phyloP scores from a whole-genome alignment of 2,888 invertebrate species.

The Alcis repandata region DNA sequence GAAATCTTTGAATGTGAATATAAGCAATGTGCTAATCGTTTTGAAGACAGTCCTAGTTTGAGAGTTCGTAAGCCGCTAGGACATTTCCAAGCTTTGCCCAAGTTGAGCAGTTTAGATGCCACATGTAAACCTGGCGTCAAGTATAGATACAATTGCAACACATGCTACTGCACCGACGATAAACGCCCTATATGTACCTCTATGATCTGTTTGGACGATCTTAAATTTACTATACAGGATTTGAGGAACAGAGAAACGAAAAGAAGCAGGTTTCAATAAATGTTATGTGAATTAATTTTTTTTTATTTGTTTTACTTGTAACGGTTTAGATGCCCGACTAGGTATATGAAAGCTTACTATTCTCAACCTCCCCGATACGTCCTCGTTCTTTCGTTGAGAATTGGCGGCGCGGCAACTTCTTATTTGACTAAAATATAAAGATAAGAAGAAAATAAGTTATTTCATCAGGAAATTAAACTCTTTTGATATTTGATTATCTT shows the following conservation, averaged over 20 bases:
- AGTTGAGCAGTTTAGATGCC: slow-evolving; percentile 43
- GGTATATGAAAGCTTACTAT: no score
- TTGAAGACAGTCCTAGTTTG: neutral
- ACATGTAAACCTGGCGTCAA: slow-evolving; percentile 57
- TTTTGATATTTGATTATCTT: no score
- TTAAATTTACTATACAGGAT: slow-evolving; percentile 44
- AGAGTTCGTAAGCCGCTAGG: neutral
- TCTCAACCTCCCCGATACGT: no score
- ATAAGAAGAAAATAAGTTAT: no score
- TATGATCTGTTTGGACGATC: slow-evolving; percentile 62
- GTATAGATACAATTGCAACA: slow-evolving; percentile 64
- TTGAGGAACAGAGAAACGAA: slow-evolving; percentile 13
- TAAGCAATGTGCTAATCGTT: neutral
- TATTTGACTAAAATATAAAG: no score
- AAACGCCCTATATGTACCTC: slow-evolving; percentile 57
- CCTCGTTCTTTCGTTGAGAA: no score
- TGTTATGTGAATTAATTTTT: no score
- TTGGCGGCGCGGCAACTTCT: no score
- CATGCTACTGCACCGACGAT: slow-evolving; percentile 57
- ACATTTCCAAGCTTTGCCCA: slow-evolving; percentile 44
- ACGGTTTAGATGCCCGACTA: no score
- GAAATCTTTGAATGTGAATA: neutral
- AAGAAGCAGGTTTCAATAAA: neutral
- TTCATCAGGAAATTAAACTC: no score
- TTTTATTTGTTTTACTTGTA: no score